Evolutionary conservation across 2,797 vertebrate genomes (phyloP).

Genomic region (Myripristis jacobus): DNA sequence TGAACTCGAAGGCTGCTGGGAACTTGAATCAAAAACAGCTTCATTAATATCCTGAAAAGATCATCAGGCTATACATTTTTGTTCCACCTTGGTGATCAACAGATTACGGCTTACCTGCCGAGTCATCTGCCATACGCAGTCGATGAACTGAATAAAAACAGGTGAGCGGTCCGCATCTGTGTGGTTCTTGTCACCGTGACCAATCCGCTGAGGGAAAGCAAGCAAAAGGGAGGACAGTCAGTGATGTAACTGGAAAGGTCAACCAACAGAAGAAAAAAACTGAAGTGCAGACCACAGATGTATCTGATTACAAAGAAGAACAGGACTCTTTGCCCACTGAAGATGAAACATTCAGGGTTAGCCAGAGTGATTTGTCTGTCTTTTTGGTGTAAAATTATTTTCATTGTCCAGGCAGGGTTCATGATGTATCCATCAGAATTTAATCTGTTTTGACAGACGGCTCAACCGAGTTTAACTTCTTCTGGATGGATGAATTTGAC

Average conservation of each 20-base stretch:
- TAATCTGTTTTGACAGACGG: no score
- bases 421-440: no score
- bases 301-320: no score
- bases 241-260: not conserved
- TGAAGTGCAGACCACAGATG: not conserved
- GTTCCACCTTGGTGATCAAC: not conserved
- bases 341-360: not conserved
- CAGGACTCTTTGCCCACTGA: no score
- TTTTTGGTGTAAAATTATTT: no score
- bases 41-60: constrained; percentile 18
- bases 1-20: constrained; percentile 97
- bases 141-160: constrained; percentile 97
- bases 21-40: constrained; percentile 83
- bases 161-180: constrained; percentile 96
- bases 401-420: no score
- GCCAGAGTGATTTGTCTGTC: no score
- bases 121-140: constrained; percentile 99
- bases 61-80: not conserved
- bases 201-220: constrained; percentile 87
- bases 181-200: constrained; percentile 97
- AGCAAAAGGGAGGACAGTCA: not conserved
- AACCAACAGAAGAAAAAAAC: not conserved
- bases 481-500: no score
- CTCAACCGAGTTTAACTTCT: no score
- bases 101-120: constrained; percentile 87